Conservation (phyloP, 2,113 vertebrate species). For the Pachypanchax playfairii region DNA sequence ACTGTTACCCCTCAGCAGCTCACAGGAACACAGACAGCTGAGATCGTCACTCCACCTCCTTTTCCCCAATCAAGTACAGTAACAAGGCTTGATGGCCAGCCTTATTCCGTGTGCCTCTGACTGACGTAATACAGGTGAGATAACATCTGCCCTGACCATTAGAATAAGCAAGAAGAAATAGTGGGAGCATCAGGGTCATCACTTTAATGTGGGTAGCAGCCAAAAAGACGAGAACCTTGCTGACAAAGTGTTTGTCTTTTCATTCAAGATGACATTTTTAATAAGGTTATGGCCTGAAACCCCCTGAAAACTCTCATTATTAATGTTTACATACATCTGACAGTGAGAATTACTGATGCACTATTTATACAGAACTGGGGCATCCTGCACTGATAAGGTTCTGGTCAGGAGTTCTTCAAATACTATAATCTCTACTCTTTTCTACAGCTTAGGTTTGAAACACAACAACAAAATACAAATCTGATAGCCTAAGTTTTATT, state of each 20-base stretch:
- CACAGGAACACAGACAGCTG: conserved; percentile 10
- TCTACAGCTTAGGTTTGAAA: no score
- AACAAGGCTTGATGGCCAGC: conserved; percentile 26
- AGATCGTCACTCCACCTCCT: conserved; percentile 26
- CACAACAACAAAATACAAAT: no score
- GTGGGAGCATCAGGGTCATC: conserved; percentile 33
- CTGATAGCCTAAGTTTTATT: no score
- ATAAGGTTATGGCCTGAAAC: not conserved
- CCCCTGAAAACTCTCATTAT: not conserved
- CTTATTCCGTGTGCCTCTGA: conserved; percentile 34
- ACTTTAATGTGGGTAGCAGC: conserved; percentile 11
- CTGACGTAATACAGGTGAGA: conserved; percentile 49
- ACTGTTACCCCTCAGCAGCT: not conserved
- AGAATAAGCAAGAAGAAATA: conserved; percentile 34
- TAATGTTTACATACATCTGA: not conserved
- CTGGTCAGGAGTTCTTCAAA: conserved; percentile 12
- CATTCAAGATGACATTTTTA: not conserved
- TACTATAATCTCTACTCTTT: no score
- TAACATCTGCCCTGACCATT: conserved; percentile 59
- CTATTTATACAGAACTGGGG: conserved; percentile 33
- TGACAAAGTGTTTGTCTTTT: no score
- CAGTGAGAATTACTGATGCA: conserved; percentile 1
- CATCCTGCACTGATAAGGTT: conserved; percentile 32
- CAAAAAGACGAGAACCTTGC: conserved; percentile 6
- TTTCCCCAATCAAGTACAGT: conserved; percentile 14